Percentiles rank a stretch among this genome's conserved stretches.
Evolutionary conservation across 2,113 vertebrate species (phyloP).

Genomic region (Ceratotherium simum): DNA sequence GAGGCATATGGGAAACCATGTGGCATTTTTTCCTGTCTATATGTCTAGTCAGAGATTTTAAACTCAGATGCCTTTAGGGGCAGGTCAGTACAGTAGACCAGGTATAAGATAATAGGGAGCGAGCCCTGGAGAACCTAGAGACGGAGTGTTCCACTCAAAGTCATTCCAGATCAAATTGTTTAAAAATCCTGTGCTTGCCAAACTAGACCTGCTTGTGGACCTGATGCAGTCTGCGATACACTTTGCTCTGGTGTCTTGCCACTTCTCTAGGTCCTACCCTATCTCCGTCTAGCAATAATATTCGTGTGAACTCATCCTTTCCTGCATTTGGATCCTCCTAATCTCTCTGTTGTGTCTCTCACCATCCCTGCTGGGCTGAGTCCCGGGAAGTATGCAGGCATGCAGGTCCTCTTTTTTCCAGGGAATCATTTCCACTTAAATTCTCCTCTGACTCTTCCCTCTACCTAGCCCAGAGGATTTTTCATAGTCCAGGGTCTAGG

Average conservation of each 20-base stretch:
- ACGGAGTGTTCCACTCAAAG: not conserved
- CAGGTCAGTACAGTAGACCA: not conserved
- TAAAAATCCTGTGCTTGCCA: not conserved
- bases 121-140: not conserved
- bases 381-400: not conserved
- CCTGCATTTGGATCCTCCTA: not conserved
- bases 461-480: not conserved
- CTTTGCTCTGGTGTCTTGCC: not conserved
- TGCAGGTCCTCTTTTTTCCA: not conserved
- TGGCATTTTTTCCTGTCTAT: not conserved
- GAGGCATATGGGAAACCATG: not conserved
- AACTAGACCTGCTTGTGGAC: not conserved
- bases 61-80: not conserved
- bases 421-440: not conserved
- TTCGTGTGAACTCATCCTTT: not conserved
- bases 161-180: not conserved
- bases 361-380: not conserved
- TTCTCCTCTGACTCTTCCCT: not conserved
- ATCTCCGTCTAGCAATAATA: too few relatives aligned
- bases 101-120: not conserved
- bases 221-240: not conserved
- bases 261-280: not conserved
- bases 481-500: not conserved
- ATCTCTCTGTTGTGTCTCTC: not conserved
- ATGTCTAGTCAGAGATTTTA: not conserved